Evolutionary conservation across 2,888 invertebrate species (phyloP).

Genomic region (Harpalus rufipes): DNA sequence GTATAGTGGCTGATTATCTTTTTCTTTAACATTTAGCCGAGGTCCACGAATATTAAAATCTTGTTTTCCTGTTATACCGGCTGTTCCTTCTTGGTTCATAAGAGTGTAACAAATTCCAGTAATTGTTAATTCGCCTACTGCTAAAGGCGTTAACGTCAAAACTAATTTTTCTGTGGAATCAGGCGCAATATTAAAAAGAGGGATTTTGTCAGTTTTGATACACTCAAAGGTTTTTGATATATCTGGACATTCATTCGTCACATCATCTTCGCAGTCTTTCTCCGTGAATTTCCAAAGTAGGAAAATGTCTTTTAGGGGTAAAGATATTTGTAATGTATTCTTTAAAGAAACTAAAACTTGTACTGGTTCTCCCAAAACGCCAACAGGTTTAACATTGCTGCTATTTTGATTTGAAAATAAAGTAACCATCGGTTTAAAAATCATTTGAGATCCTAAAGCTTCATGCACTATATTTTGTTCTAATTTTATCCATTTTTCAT

Average conservation of each 20-base stretch:
- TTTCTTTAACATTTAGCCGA: constrained; percentile 76
- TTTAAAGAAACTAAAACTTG: constrained; percentile 87
- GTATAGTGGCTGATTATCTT: constrained; percentile 16
- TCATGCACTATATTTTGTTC: constrained; percentile 88
- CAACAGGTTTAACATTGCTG: constrained; percentile 83
- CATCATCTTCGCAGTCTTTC: constrained; percentile 75
- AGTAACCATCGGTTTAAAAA: constrained; percentile 88
- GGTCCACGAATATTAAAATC: constrained; percentile 80
- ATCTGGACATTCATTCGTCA: constrained; percentile 76
- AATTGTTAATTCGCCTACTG: constrained; percentile 86
- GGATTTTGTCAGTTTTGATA: constrained; percentile 81
- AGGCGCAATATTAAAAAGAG: constrained; percentile 80
- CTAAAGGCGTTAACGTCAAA: constrained; percentile 86
- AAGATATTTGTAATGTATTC: constrained; percentile 87
- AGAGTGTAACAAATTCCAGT: constrained; percentile 81
- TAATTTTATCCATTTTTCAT: constrained; percentile 83
- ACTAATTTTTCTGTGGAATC: constrained; percentile 82
- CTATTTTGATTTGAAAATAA: constrained; percentile 85
- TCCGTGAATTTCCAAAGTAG: constrained; percentile 85
- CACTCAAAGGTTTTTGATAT: constrained; percentile 74
- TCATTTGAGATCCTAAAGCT: constrained; percentile 84
- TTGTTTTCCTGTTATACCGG: constrained; percentile 82
- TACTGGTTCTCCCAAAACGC: constrained; percentile 90
- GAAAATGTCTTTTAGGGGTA: constrained; percentile 85
- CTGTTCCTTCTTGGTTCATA: constrained; percentile 74